A percentile compares a stretch with the other conserved stretches of the same genome.
phyloP scores from a whole-genome alignment of 2,113 vertebrate genomes.

The Prionailurus viverrinus region DNA sequence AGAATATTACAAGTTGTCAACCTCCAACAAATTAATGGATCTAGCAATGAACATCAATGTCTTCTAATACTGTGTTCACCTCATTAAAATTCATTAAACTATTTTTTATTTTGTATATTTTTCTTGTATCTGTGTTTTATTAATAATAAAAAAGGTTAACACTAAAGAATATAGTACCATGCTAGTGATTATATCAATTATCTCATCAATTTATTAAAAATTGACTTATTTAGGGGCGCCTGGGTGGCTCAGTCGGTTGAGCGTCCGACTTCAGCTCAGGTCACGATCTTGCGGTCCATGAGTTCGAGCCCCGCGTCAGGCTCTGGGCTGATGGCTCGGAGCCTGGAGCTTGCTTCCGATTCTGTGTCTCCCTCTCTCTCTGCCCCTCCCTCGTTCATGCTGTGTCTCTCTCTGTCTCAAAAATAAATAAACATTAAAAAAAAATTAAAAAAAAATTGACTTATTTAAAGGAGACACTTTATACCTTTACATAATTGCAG shows the following conservation, averaged over 20 bases:
- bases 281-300: too few species aligned
- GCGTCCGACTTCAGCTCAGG: too few species aligned
- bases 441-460: neutral
- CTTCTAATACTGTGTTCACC: neutral
- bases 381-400: too few species aligned
- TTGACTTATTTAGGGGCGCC: neutral
- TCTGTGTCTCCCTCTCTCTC: too few species aligned
- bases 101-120: neutral
- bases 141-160: neutral
- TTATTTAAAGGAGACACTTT: neutral
- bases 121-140: neutral
- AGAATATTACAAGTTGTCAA: neutral
- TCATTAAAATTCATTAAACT: neutral
- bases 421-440: too few species aligned
- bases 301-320: too few species aligned
- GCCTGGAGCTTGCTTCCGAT: too few species aligned
- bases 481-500: neutral
- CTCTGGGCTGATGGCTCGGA: too few species aligned
- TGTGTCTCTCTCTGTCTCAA: too few species aligned
- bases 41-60: neutral
- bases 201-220: neutral
- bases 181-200: neutral
- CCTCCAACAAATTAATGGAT: neutral
- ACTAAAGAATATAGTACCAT: neutral
- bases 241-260: too few species aligned